Base-by-base conservation (phyloP, 2,888 invertebrate genomes). In the Phengaris arion region DNA sequence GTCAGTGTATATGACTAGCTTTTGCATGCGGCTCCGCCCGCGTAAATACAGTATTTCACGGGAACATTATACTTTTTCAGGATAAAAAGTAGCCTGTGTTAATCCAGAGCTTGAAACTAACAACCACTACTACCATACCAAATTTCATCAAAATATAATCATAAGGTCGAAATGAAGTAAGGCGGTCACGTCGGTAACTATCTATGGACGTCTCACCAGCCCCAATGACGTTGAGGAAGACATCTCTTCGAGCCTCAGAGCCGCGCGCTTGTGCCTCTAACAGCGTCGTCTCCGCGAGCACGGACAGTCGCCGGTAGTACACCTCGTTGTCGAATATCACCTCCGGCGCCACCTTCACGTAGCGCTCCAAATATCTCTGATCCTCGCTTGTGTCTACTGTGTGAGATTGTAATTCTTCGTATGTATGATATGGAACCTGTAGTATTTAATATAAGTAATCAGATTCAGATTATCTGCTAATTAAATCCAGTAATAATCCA, bases 181-280 rank as follows among this genome's bases (percentile, higher is more conserved):
- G 22, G 22, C 22, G 0, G 55, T 13, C 0, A n/a, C 2, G 13
- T 6, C 46, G 6, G 8, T 8, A 6, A 48, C 8, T 48, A 48
- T 48, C 6, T 48, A 48, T 5, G 48, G 48, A 48, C 48, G n/a
- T 85, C 79, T 89, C 79, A 81, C 95, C 95, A 52, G 95, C 94
- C n/a, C 95, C 96, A 22, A 96, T 94, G 4, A 96, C 91, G 83
- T 95, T 95, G 0, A 96, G 79, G 80, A 93, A 95, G 0, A 94
- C 95, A 13, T 85, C 87, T 45, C 91, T 94, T 22, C 88, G 89
- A 15, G 84, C 87, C 0, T 85, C 85, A 55, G 85, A 85, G 0
- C 94, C 95, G 13, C 95, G 86, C 0, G 89, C 86, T 77, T 95
- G 94, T 0, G 95, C 94, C 78, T 96, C 96, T 68, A 95, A 80